phyloP scores from a whole-genome alignment of 2,113 vertebrate species.

The Megaleporinus macrocephalus region DNA sequence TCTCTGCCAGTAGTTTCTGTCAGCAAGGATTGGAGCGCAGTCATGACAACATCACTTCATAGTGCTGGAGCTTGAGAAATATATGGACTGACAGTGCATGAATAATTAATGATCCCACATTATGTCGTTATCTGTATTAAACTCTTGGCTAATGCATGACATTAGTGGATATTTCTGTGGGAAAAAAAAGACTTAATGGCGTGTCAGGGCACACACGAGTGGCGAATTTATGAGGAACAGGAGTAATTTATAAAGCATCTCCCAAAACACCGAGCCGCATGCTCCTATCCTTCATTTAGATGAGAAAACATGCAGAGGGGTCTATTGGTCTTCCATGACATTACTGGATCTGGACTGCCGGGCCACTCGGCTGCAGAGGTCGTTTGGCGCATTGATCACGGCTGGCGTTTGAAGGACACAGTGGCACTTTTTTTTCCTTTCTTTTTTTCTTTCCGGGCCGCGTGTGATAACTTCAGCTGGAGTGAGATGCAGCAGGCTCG shows the following conservation, averaged over 20 bases:
- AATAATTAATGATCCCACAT: slow-evolving; percentile 32
- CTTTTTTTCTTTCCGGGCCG: neutral
- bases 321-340: slow-evolving; percentile 47
- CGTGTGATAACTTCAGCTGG: slow-evolving; percentile 23
- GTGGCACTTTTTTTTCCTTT: slow-evolving; percentile 24
- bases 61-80: slow-evolving; percentile 25
- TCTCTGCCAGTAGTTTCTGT: slow-evolving; percentile 3
- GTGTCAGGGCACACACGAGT: slow-evolving; percentile 1
- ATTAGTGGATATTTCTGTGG: slow-evolving; percentile 26
- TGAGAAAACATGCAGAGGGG: slow-evolving; percentile 26
- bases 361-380: slow-evolving; percentile 38
- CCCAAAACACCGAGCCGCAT: slow-evolving; percentile 5
- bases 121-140: slow-evolving; percentile 38
- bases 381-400: slow-evolving; percentile 41
- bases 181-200: slow-evolving; percentile 1
- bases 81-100: slow-evolving; percentile 5
- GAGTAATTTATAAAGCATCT: slow-evolving; percentile 24
- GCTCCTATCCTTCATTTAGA: slow-evolving; percentile 39
- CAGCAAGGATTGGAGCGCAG: neutral
- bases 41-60: slow-evolving; percentile 14
- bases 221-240: slow-evolving; percentile 19
- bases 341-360: slow-evolving; percentile 10
- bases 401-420: slow-evolving; percentile 48
- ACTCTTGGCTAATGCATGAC: slow-evolving; percentile 30
- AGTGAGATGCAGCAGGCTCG: slow-evolving; percentile 17